A percentile compares a stretch with the other conserved stretches of the same genome.
Conservation (phyloP, 2,888 invertebrate species). For the Agapostemon virescens region DNA sequence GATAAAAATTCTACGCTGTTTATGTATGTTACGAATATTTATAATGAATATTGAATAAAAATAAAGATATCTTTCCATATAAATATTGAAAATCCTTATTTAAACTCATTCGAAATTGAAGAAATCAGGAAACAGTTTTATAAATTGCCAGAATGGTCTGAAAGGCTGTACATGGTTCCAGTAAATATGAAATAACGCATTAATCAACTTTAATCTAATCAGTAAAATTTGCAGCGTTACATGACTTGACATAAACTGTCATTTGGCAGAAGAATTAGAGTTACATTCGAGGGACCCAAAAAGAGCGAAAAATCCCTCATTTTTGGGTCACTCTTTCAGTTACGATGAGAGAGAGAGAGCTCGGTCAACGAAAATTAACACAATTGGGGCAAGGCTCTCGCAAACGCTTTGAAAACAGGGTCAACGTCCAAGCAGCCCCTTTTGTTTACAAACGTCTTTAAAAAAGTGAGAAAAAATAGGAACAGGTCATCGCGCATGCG, state of each 20-base stretch:
- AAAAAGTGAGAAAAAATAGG: conserved; percentile 22
- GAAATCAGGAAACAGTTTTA: background rate
- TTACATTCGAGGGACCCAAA: background rate
- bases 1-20: too few relatives aligned
- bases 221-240: too few relatives aligned
- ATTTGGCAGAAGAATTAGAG: background rate
- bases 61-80: background rate
- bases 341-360: background rate
- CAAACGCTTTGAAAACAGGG: conserved; percentile 14
- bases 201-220: too few relatives aligned
- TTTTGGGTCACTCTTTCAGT: background rate
- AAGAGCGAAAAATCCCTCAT: background rate
- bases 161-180: too few relatives aligned
- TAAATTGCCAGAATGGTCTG: background rate
- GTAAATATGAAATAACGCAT: too few relatives aligned
- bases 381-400: conserved; percentile 25
- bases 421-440: conserved; percentile 40
- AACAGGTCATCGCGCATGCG: background rate
- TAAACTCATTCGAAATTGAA: background rate
- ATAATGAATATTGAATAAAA: too few relatives aligned
- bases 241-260: background rate
- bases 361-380: conserved; percentile 19
- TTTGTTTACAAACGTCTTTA: conserved; percentile 45
- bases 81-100: background rate
- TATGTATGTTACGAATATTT: too few relatives aligned